A percentile compares a stretch with the other conserved stretches of the same genome.
Evolutionary conservation across 2,797 vertebrate genomes (phyloP).

Genomic region (Capromys pilorides): DNA sequence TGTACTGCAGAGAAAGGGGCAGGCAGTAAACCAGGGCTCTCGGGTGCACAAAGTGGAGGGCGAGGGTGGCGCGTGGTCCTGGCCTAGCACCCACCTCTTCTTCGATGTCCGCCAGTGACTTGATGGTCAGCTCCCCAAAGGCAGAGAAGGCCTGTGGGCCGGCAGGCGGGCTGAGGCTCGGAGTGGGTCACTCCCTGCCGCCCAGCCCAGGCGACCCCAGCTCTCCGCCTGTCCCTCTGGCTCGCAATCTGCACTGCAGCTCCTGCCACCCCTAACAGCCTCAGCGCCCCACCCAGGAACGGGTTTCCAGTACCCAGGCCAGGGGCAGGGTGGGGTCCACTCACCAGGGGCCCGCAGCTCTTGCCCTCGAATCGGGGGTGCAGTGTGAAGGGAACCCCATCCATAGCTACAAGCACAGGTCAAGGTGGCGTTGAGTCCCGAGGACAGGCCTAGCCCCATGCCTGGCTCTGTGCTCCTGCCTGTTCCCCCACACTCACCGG

Average conservation of each 20-base stretch:
- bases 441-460: not conserved
- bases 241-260: not conserved
- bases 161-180: not conserved
- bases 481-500: constrained; percentile 85
- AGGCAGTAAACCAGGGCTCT: too few relatives aligned
- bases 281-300: not conserved
- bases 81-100: constrained; percentile 87
- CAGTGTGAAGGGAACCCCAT: constrained; percentile 85
- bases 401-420: constrained; percentile 82
- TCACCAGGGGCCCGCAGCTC: constrained; percentile 75
- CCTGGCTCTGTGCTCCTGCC: not conserved
- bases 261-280: too few relatives aligned
- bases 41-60: not conserved
- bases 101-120: constrained; percentile 93
- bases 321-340: not conserved
- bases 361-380: constrained; percentile 84
- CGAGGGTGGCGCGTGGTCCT: accelerated
- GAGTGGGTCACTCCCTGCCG: not conserved
- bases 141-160: constrained; percentile 81
- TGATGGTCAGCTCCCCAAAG: constrained; percentile 88
- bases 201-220: not conserved
- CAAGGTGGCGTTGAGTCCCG: not conserved
- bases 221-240: not conserved
- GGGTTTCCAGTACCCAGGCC: not conserved
- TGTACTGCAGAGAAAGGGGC: constrained; percentile 77